Base-by-base conservation (phyloP, 2,797 vertebrate genomes). In the Tangara arthus region DNA sequence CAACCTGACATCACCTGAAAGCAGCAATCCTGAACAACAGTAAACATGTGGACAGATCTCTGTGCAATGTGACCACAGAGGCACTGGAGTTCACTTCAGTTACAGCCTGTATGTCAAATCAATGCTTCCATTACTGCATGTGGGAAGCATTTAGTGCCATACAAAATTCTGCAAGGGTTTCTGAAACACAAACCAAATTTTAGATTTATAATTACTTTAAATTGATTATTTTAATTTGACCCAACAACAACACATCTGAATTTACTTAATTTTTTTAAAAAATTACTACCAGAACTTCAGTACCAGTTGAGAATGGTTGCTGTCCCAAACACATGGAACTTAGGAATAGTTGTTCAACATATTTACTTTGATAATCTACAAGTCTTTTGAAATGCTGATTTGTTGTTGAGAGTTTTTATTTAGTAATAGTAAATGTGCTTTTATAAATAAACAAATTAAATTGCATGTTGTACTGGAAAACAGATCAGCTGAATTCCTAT, bases 61-160 rank as follows among this genome's bases (percentile, higher is more conserved):
- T 61, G 66, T 32, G 27, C 63, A 34, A 10, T 1, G 57, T 21
- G 66, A 79, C 42, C 66, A 69, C 56, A 81, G 0, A 19, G 73
- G 42, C 80, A 42, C 34, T 55, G 83, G 32, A 72, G 63, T 28
- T 52, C 53, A 32, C 70, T 69, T 52, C 47, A 72, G 15, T 56
- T 39, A 21, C 22, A 84, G 34, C 52, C 81, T 80, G 17, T 21
- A 79, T 4, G 32, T 55, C 66, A 82, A 68, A 82, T 85, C 57
- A 82, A 82, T 89, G 82, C 63, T 77, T 55, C 78, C 37, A 92
- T 47, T 80, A 68, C 52, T 24, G 27, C 92, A 93, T 44, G 46
- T 64, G 81, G 93, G 93, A 96, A 92, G 53, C 64, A 90, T 90
- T 95, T 50, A 85, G 60, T 12, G 8, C 52, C 83, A 89, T 5